Evolutionary conservation across 2,888 invertebrate genomes (phyloP).

Genomic region (Peribatodes rhomboidaria): DNA sequence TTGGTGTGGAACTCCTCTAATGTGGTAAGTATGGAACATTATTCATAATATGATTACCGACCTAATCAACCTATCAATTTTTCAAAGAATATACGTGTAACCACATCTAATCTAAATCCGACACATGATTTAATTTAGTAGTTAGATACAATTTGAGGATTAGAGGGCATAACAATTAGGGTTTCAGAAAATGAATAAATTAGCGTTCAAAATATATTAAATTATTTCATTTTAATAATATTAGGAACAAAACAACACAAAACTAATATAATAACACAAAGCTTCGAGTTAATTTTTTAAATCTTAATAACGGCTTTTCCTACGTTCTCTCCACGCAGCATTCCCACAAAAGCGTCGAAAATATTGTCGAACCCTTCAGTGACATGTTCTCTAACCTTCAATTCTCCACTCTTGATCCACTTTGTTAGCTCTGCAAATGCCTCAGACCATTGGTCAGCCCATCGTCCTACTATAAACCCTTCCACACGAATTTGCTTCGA

Average conservation of each 20-base stretch:
- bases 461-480: slow-evolving; percentile 86
- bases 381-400: slow-evolving; percentile 88
- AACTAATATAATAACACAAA: neutral
- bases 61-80: too few species aligned
- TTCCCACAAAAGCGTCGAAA: slow-evolving; percentile 88
- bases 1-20: too few species aligned
- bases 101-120: too few species aligned
- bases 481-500: slow-evolving; percentile 86
- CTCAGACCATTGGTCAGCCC: slow-evolving; percentile 85
- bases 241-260: neutral
- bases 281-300: slow-evolving; percentile 61
- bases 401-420: slow-evolving; percentile 89
- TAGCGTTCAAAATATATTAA: neutral
- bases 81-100: too few species aligned
- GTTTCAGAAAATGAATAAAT: too few species aligned
- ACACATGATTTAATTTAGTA: too few species aligned
- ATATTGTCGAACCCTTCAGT: slow-evolving; percentile 90
- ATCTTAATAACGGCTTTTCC: slow-evolving; percentile 90
- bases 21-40: too few species aligned
- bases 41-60: too few species aligned
- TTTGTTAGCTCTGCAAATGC: slow-evolving; percentile 85
- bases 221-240: neutral
- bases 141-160: too few species aligned
- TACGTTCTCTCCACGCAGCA: slow-evolving; percentile 88
- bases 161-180: too few species aligned